Base-by-base conservation (phyloP, 2,113 vertebrate genomes). In the Cyprinodon variegatus region DNA sequence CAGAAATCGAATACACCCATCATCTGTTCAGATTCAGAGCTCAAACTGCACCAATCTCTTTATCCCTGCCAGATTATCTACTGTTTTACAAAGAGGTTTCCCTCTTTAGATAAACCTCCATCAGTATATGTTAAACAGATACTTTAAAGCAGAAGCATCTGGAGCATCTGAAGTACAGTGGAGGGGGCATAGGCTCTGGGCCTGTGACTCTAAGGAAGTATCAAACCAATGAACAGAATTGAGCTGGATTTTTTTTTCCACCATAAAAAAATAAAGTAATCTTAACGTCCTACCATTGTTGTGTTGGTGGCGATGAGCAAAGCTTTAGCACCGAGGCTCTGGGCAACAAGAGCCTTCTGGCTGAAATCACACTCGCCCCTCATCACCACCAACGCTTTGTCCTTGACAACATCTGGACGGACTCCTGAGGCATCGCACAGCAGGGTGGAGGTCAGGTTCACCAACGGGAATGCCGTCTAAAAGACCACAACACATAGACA, bases 261-360 rank as follows among this genome's bases (percentile, higher is more conserved):
- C 12, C n/a, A 17, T 76, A 0, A 67, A 63, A 60, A 65, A 3
- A 62, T 2, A 74, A 17, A 50, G 3, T 61, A 13, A 37, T 57
- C 7, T 46, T 17, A 59, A 60, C 60, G 6, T 93, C 95, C 77
- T 93, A 99, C 97, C 88, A 96, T 65, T 48, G 78, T 15, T 1
- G 48, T 62, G 46, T 90, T 92, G 90, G 94, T 97, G 82, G 95
- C 96, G 78, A 99, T 89, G 82, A 99, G 81, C 70, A 99, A 86
- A 10, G 94, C 83, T 72, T 90, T 86, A 66, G 96, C 98, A 60
- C 94, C 94, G 0, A 86, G 89, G 1, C 0, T 65, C 76, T 98
- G 95, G 57, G 98, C 98, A 45, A 96, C 86, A 39, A 72, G 62
- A 39, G 96, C 97, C 86, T 99, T 98, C 82, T 96, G 94, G 79